Conservation (phyloP, 2,888 invertebrate species). For the Pseudococcus viburni region DNA sequence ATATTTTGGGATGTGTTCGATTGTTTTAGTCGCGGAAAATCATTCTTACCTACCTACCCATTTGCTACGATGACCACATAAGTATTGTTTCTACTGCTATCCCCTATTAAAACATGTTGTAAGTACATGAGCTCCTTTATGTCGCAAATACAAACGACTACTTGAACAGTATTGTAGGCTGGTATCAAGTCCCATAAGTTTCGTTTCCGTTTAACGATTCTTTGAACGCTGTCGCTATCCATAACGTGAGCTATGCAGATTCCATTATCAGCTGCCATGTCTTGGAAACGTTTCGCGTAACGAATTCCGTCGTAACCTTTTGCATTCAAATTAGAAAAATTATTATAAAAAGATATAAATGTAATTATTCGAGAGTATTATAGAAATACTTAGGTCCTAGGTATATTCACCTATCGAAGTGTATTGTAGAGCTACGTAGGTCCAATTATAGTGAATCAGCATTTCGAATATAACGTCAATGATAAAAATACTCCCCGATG, state of each 20-base stretch:
- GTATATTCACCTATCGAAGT: neutral
- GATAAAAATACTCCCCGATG: neutral
- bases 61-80: neutral
- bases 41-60: too few species aligned
- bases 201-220: neutral
- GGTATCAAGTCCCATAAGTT: neutral
- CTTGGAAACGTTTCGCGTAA: constrained; percentile 16
- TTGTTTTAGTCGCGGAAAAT: too few species aligned
- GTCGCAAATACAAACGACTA: neutral
- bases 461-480: neutral
- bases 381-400: too few species aligned
- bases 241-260: neutral
- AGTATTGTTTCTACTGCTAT: neutral
- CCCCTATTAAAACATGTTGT: neutral
- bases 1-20: too few species aligned
- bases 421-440: neutral
- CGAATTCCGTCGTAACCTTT: neutral
- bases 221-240: neutral
- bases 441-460: neutral
- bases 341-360: too few species aligned
- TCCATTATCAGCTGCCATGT: neutral
- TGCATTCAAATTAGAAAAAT: too few species aligned
- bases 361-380: too few species aligned
- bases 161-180: neutral
- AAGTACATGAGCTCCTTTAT: neutral